Base-by-base conservation (phyloP, 2,888 invertebrate species). In the Apodemia hepburni region DNA sequence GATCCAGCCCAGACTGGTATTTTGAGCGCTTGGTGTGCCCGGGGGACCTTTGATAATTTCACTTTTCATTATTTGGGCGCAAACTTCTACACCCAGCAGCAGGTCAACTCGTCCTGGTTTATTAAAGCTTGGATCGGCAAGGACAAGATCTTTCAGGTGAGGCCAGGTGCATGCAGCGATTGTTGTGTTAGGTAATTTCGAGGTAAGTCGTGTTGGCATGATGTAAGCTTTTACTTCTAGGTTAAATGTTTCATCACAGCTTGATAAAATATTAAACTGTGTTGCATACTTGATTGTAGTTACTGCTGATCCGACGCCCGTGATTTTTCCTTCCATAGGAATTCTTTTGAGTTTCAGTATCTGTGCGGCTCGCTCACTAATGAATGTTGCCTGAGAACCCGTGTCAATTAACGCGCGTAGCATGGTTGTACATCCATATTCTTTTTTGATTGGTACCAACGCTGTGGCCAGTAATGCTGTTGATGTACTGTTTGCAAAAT, bases 381-480 rank as follows among this genome's bases (percentile, higher is more conserved):
- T 68, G 58, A 71, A 71, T 9, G 57, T 42, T 12, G 68, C 70
- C 66, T 65, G 64, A n/a, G 71, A 73, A 12, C 72, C 73, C 60
- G 61, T 65, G 54, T 73, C 73, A 15, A 73, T 66, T 8, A 73
- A 60, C 17, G 70, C 70, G 2, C 70, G 69, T 5, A 74, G 62
- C 29, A 63, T 33, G 33, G 61, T 69, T 18, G 59, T 68, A 12
- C 64, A 60, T 22, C 71, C 71, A 0, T 60, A n/a, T 5, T 70
- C 67, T 18, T 47, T 64, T 58, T 33, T 69, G n/a, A 66, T 64
- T 29, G 54, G 54, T 8, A 72, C 69, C 15, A 71, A 8, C 17
- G 72, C 72, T 2, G 71, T 74, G 4, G 74, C 74, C 59, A 74
- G 59, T 45, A 74, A 58, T 8, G 67, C 68, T 49, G 51, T 65